These are phyloP conservation scores for Papilio demoleus DNA, from an alignment of 2,888 invertebrate species.

Conservation along the genomic window DNA sequence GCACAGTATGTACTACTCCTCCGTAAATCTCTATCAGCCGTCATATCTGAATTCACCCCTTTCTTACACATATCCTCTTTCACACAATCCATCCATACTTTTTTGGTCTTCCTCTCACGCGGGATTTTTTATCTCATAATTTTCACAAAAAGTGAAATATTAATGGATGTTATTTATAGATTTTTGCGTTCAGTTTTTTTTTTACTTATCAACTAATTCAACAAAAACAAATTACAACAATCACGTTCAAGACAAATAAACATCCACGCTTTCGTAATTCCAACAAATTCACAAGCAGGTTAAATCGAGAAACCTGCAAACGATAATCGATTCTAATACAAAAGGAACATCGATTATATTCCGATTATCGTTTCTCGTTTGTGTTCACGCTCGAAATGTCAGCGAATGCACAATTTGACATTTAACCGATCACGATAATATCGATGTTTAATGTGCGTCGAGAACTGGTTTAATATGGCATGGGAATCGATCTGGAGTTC, in stretches of 20 bases:
- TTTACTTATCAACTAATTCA: too few species aligned
- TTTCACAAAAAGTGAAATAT: too few species aligned
- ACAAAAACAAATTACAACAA: neutral
- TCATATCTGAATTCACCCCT: too few species aligned
- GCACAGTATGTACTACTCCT: too few species aligned
- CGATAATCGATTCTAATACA: slow-evolving; percentile 14
- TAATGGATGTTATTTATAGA: too few species aligned
- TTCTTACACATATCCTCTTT: too few species aligned
- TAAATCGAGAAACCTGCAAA: neutral
- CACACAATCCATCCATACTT: too few species aligned
- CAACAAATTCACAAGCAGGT: slow-evolving; percentile 4
- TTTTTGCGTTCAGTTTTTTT: too few species aligned
- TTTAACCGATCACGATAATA: slow-evolving; percentile 65
- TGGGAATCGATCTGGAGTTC: slow-evolving; percentile 31
- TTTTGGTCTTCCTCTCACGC: too few species aligned
- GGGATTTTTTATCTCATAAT: too few species aligned
- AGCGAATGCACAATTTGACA: slow-evolving; percentile 62
- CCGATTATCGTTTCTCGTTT: slow-evolving; percentile 23
- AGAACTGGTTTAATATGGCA: slow-evolving; percentile 50
- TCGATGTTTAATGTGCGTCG: slow-evolving; percentile 47
- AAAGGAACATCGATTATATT: slow-evolving; percentile 10
- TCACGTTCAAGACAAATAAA: slow-evolving; percentile 18
- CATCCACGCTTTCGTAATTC: slow-evolving; percentile 10
- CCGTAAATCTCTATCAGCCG: too few species aligned
- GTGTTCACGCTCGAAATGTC: slow-evolving; percentile 65